Percentiles rank a stretch among this genome's conserved stretches.
Conservation (phyloP, 2,888 invertebrate species). For the Agrotis exclamationis region DNA sequence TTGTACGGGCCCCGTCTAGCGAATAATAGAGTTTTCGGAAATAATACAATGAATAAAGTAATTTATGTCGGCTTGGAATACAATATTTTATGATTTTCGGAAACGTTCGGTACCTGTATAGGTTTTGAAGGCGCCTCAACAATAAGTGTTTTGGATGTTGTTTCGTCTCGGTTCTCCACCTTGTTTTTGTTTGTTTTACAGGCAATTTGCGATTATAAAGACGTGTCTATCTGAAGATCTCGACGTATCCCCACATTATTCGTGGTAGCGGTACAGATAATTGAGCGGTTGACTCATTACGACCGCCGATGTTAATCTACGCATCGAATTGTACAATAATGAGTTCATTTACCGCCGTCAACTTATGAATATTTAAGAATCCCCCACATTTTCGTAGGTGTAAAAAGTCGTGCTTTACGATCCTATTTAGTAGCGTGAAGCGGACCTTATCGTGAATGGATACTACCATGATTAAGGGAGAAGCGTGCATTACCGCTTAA, state of each 20-base stretch:
- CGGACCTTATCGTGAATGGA: constrained; percentile 71
- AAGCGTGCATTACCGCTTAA: constrained; percentile 54
- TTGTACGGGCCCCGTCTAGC: constrained; percentile 84
- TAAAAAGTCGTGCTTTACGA: constrained; percentile 77
- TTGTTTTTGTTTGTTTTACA: constrained; percentile 88
- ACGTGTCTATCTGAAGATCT: constrained; percentile 74
- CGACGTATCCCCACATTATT: constrained; percentile 70
- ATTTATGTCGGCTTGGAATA: constrained; percentile 86
- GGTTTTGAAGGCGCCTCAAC: constrained; percentile 71
- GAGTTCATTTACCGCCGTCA: constrained; percentile 83
- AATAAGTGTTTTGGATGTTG: constrained; percentile 81
- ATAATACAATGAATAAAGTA: constrained; percentile 88
- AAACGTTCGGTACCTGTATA: constrained; percentile 79
- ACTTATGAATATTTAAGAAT: constrained; percentile 86
- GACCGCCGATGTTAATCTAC: constrained; percentile 82
- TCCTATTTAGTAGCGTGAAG: constrained; percentile 72
- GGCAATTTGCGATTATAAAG: constrained; percentile 85
- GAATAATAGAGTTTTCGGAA: constrained; percentile 90
- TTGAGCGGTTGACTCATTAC: constrained; percentile 83
- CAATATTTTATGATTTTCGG: constrained; percentile 87
- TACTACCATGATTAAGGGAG: constrained; percentile 56
- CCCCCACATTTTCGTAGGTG: constrained; percentile 73
- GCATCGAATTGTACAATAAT: constrained; percentile 81
- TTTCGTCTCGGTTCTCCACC: constrained; percentile 84
- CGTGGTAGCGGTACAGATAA: constrained; percentile 76